Evolutionary conservation across 2,797 vertebrate species (phyloP).

Genomic region (Diplodus puntazzo): DNA sequence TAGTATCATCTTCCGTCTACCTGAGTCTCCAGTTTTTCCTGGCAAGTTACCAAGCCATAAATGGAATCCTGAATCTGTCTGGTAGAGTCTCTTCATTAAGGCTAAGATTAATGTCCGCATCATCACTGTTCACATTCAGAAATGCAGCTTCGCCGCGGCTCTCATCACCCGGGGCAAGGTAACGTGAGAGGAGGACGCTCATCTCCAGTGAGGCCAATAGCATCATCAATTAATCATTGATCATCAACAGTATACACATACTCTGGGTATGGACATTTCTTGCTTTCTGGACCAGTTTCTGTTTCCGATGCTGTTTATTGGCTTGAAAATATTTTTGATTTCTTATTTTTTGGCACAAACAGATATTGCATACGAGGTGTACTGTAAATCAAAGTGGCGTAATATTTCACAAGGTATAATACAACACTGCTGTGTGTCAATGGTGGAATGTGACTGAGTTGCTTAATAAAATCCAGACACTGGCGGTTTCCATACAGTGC

Average conservation of each 20-base stretch:
- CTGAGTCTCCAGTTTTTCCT: constrained; percentile 17
- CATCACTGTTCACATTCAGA: constrained; percentile 16
- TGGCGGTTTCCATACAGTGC: background rate
- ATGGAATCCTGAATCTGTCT: constrained; percentile 26
- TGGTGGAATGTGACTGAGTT: constrained; percentile 22
- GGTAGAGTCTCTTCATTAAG: constrained; percentile 35
- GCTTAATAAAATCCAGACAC: constrained; percentile 22
- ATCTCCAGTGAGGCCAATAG: background rate
- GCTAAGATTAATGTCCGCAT: background rate
- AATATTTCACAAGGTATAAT: constrained; percentile 13
- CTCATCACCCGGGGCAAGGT: constrained; percentile 36
- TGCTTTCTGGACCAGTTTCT: background rate
- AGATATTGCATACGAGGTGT: background rate
- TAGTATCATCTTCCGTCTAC: background rate
- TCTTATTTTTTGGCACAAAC: background rate
- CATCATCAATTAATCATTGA: too few species aligned
- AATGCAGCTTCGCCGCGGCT: constrained; percentile 39
- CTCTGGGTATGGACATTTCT: background rate
- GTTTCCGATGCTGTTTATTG: background rate
- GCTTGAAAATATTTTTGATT: background rate
- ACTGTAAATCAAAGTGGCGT: constrained; percentile 18
- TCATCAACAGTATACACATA: background rate
- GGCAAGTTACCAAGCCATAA: background rate
- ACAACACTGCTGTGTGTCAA: constrained; percentile 26
- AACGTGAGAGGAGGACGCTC: constrained; percentile 24